A percentile compares a stretch with the other conserved stretches of the same genome.
Evolutionary conservation across 37 sponge, comb jelly and placozoan species (phyloP).

Genomic region (Spongia lamella): DNA sequence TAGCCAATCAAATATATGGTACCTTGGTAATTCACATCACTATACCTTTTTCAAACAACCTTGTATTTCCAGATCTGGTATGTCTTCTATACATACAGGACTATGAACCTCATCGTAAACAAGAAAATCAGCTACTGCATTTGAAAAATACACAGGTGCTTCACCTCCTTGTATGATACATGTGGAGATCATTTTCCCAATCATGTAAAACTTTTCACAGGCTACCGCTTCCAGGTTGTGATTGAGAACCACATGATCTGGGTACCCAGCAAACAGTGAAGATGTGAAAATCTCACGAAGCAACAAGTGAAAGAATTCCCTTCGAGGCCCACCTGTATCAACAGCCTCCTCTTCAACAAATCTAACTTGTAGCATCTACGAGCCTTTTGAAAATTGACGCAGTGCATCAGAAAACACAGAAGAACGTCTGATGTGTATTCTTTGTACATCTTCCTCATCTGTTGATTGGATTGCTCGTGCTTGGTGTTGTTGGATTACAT

Average conservation of each 20-base stretch:
- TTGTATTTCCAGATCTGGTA: slow-evolving; percentile 1
- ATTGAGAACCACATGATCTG: not conserved
- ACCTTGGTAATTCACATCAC: too few relatives aligned
- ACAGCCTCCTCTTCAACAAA: slow-evolving; percentile 37
- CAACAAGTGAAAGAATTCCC: slow-evolving; percentile 37
- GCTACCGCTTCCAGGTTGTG: not conserved
- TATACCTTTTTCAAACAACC: slow-evolving; percentile 7
- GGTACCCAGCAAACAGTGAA: slow-evolving; percentile 3
- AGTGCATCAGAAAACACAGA: slow-evolving; percentile 29
- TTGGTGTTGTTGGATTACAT: slow-evolving; percentile 28
- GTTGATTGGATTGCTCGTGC: not conserved
- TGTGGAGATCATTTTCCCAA: slow-evolving; percentile 26
- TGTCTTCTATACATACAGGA: slow-evolving; percentile 8
- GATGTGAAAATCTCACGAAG: slow-evolving; percentile 1
- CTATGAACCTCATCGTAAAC: not conserved
- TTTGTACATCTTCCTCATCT: slow-evolving; percentile 35
- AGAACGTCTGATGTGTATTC: slow-evolving; percentile 12
- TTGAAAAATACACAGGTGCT: slow-evolving; percentile 27
- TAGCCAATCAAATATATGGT: too few relatives aligned
- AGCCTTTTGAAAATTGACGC: slow-evolving; percentile 8
- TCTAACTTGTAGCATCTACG: slow-evolving; percentile 19
- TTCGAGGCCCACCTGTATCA: slow-evolving; percentile 44
- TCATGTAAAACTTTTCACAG: not conserved
- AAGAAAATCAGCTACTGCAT: slow-evolving; percentile 23
- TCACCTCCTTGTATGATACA: slow-evolving; percentile 32